Evolutionary conservation across 2,113 vertebrate species (phyloP), one percentile per base, ranked within the genome.

Genomic region (Eulemur rufifrons): DNA sequence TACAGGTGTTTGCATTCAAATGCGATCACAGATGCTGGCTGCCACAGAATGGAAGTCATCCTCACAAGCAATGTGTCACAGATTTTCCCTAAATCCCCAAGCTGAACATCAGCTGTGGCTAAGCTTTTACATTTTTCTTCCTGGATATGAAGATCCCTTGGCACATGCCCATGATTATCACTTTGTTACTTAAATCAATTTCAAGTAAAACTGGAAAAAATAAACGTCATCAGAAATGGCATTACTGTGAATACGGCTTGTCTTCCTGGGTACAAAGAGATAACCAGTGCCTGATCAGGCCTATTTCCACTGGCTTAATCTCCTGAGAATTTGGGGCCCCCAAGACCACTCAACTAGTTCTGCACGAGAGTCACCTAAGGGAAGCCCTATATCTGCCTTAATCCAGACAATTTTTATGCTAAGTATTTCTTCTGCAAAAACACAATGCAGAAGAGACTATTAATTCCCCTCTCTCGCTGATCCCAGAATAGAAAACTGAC

Each of bases 391-490:
- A 88, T 61, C 42, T 68, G 54, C 42, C 47, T 78, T 89, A 86
- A 91, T 89, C 56, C 80, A 74, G 74, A 69, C 63, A 76, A 90
- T 92, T 80, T 95, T 92, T 97, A 95, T 95, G 74, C 54, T 95
- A 94, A 95, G 63, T n/a, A 52, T 89, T 91, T 95, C 87, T 80
- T 66, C 47, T 89, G 50, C 86, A 94, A 95, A 91, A 94, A 63
- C 23, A 74, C 21, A 86, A 39, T 66, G 20, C 8, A 3, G 8
- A 68, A 50, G 20, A 93, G 29, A 80, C 17, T 85, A 32, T 84
- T 83, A 83, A 69, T 84, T 92, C 25, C 32, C n/a, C 39, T 6
- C 32, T 87, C 45, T 68, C 3, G 2, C 71, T 61, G 64, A 95
- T 66, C 56, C 74, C 17, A 27, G 77, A 80, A 59, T 23, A 37